Evolutionary conservation across 2,797 vertebrate species (phyloP), one percentile per base, ranked within the genome.

Genomic region (Cossypha dichroa): DNA sequence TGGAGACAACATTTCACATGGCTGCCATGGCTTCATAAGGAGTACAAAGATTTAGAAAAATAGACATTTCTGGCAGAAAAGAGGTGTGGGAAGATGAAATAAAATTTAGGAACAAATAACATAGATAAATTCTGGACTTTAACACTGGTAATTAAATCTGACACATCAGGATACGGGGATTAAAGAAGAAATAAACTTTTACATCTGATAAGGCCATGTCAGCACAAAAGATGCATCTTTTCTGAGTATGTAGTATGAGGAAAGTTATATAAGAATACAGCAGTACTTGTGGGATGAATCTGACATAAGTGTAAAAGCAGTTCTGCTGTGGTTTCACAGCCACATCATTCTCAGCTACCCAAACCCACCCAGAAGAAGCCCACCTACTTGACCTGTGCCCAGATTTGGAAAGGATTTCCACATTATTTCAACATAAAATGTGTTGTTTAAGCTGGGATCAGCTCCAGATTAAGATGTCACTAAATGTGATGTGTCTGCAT

Each of bases 341-440:
- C 16, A 77, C n/a, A 41, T 19, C 9, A 26, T 52, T 86, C 72
- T 78, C 51, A 86, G 56, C 49, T 84, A 58, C 45, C 19, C 26
- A 31, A 93, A 75, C 34, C 23, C 40, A 93, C 40, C 10, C 46
- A 64, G 62, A 84, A 92, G 49, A 55, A 85, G 40, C 36, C 45
- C 48, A 89, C 64, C 43, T 73, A 80, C 54, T 38, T 88, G 89
- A 89, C 77, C 33, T 69, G 15, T 62, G 55, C 16, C 58, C 70
- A 75, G 23, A 84, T 72, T 90, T 79, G 48, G 73, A 84, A 83
- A 84, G 54, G 46, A 87, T 85, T 89, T 92, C 51, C 58, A 91
- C 29, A 33, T 69, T 78, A 78, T 72, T 77, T 85, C 25, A 54
- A 72, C 25, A 75, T 22, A 56, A 85, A 93, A 88, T 49, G 1